These are phyloP conservation scores for Phylloscopus trochilus DNA, from an alignment of 2,113 vertebrate species.

Conservation along the genomic window DNA sequence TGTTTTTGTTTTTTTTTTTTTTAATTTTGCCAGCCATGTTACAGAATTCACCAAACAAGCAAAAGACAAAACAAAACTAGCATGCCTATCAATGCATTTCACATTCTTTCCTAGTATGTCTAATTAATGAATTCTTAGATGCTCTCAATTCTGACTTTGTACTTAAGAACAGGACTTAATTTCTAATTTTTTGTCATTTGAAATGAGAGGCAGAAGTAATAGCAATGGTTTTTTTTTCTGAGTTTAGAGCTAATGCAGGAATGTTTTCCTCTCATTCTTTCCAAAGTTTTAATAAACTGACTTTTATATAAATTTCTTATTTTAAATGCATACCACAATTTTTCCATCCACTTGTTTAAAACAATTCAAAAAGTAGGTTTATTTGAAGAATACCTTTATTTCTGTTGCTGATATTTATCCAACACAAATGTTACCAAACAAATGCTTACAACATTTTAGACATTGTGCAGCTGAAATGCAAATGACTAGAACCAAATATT, in stretches of 20 bases:
- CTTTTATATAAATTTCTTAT: neutral
- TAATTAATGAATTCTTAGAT: neutral
- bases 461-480: neutral
- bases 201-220: neutral
- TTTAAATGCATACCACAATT: neutral
- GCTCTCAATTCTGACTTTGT: neutral
- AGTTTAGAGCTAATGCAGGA: neutral
- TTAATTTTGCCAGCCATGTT: neutral
- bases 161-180: neutral
- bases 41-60: neutral
- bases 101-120: neutral
- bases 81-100: neutral
- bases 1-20: rapidly evolving
- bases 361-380: neutral
- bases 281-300: neutral
- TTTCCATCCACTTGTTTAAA: neutral
- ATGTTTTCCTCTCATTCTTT: neutral
- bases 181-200: neutral
- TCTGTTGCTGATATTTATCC: neutral
- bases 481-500: neutral
- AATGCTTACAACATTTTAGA: neutral
- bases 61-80: neutral
- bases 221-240: neutral
- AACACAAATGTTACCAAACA: neutral
- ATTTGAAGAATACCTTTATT: neutral